These are phyloP conservation scores for Penelope pileata DNA, from an alignment of 2,113 vertebrate species.

Conservation along the genomic window DNA sequence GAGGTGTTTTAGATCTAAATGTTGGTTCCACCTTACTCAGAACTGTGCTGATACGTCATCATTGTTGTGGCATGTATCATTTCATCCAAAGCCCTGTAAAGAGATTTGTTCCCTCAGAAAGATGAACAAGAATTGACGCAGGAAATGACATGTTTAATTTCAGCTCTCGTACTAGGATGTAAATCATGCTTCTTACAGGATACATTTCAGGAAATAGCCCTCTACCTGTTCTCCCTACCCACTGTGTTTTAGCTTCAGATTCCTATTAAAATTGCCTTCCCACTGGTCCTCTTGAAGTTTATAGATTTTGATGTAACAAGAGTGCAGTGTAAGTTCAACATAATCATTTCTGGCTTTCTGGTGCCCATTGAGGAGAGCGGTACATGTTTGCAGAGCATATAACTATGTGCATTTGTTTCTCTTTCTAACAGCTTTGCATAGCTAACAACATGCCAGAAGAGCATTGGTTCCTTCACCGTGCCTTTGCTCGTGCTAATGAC, in stretches of 20 bases:
- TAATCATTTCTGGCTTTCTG: not conserved
- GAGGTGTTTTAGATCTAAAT: constrained; percentile 6
- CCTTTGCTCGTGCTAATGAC: constrained; percentile 31
- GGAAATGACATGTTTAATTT: constrained; percentile 5
- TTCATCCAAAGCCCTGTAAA: not conserved
- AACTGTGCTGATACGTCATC: not conserved
- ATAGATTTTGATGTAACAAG: not conserved
- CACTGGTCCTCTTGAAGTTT: not conserved
- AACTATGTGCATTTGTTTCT: not conserved
- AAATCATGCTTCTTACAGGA: not conserved
- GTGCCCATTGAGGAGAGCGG: not conserved
- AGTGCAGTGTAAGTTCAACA: not conserved
- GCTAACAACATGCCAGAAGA: constrained; percentile 24
- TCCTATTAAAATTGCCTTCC: not conserved
- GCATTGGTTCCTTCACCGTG: not conserved
- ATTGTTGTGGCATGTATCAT: not conserved
- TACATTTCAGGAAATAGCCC: not conserved
- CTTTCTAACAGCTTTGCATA: constrained; percentile 52
- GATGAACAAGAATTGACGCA: not conserved
- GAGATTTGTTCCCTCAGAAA: not conserved
- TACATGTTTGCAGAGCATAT: not conserved
- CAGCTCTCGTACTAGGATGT: not conserved
- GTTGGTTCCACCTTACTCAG: not conserved
- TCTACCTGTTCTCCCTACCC: not conserved
- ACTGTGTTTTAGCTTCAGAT: not conserved